Conservation (phyloP, 2,888 invertebrate genomes). For the Incurvaria masculella region DNA sequence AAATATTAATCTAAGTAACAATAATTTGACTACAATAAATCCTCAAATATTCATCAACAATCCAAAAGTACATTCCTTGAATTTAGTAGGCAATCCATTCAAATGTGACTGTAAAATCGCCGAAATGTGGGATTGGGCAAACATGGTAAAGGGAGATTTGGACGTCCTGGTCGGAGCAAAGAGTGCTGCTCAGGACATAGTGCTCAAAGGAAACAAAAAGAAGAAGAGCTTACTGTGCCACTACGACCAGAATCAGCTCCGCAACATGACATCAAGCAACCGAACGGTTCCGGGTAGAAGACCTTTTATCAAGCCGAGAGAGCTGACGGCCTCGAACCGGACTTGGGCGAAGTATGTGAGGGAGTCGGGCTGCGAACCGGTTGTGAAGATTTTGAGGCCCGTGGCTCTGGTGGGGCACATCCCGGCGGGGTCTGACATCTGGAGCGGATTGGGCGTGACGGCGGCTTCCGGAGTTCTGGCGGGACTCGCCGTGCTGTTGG, state of each 20-base stretch:
- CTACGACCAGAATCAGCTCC: constrained; percentile 57
- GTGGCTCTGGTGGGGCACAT: constrained; percentile 30
- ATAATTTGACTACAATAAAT: constrained; percentile 58
- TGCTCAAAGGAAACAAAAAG: constrained; percentile 61
- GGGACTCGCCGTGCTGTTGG: constrained; percentile 30
- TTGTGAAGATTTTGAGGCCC: constrained; percentile 46
- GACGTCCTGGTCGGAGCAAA: constrained; percentile 65
- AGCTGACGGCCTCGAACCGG: constrained; percentile 56
- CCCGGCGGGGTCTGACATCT: constrained; percentile 16
- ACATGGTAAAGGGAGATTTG: constrained; percentile 61
- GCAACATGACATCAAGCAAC: constrained; percentile 47
- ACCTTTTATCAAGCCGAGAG: constrained; percentile 56
- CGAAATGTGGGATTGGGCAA: constrained; percentile 72
- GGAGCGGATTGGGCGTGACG: constrained; percentile 19
- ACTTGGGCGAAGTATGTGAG: constrained; percentile 72
- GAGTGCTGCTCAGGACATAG: constrained; percentile 59
- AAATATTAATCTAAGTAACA: constrained; percentile 61
- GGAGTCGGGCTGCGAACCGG: constrained; percentile 61
- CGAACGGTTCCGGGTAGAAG: constrained; percentile 53
- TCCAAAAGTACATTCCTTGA: constrained; percentile 56
- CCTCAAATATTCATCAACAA: constrained; percentile 56
- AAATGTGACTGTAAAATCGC: constrained; percentile 66
- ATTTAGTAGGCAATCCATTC: constrained; percentile 67
- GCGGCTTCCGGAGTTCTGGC: constrained; percentile 35
- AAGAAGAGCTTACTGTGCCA: constrained; percentile 62